Evolutionary conservation across 2,113 vertebrate genomes (phyloP).

Genomic region (Tupaia chinensis): DNA sequence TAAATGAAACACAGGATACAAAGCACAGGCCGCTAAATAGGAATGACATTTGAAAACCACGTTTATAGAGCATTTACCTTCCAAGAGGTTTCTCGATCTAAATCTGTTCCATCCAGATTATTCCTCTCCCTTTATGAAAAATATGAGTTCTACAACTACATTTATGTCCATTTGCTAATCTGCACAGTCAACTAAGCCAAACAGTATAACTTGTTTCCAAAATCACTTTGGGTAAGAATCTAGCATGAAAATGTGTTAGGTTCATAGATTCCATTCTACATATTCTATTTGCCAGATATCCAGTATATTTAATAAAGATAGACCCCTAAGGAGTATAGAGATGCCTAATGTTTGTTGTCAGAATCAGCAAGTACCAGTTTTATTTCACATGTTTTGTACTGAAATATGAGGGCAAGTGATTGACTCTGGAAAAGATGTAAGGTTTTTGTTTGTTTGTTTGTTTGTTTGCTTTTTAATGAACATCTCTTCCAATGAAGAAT

Average conservation of each 20-base stretch:
- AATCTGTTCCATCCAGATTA: conserved; percentile 55
- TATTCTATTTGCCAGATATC: background rate
- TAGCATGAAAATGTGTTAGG: conserved; percentile 7
- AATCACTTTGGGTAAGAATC: conserved; percentile 21
- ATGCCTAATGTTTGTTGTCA: background rate
- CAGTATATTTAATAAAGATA: background rate
- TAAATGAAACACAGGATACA: conserved; percentile 49
- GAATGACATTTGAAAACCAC: conserved; percentile 71
- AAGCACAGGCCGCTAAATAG: conserved; percentile 34
- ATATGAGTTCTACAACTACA: background rate
- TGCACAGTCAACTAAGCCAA: background rate
- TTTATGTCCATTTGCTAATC: conserved; percentile 20
- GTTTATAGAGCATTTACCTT: conserved; percentile 59
- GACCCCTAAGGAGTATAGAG: background rate
- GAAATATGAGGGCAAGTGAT: conserved; percentile 24
- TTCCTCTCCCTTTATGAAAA: conserved; percentile 21
- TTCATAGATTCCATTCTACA: background rate
- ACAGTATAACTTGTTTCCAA: background rate
- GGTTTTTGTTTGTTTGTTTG: no score
- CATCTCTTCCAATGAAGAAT: conserved; percentile 41
- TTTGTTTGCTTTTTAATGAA: conserved; percentile 35
- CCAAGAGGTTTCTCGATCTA: conserved; percentile 58
- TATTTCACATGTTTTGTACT: conserved; percentile 16
- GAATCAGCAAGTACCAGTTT: background rate
- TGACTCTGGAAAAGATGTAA: conserved; percentile 52